Evolutionary conservation across 2,113 vertebrate genomes (phyloP), one percentile per base, ranked within the genome.

Genomic region (Cephalopholis sonnerati): DNA sequence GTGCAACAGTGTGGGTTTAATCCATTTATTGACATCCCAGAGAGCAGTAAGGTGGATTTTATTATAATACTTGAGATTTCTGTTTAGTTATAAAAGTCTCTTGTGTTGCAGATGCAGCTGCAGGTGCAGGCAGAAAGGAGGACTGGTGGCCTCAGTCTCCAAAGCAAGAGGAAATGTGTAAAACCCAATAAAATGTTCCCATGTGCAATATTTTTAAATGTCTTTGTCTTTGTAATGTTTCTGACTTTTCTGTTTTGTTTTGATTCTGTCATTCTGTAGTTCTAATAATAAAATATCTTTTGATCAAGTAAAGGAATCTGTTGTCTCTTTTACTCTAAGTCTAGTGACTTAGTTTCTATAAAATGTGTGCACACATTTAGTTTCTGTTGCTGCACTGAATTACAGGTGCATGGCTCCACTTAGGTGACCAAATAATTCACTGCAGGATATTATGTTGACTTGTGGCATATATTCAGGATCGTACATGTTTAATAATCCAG

Each of bases 81-180:
- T 16, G 16, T 29, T 27, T 44, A 18, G 55, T 46, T 1, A 29
- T 32, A 3, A 9, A 17, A 5, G 3, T 68, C 5, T 82, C 36
- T 4, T 79, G 44, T 83, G 32, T 89, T 84, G 13, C 80, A 90
- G 88, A 59, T 80, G 13, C 80, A 90, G 88, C 54, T 82, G 61
- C 39, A 1, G 11, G 41, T 15, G 51, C 29, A 2, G 69, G 79
- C 27, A 63, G 4, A 0, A 77, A 68, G 3, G 73, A 81, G 7
- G 77, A 84, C 7, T 63, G 53, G 79, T 89, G 79, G 87, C 82
- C 83, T 24, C 7, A 9, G 50, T 92, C 91, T 70, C 92, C 93
- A 4, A 92, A 82, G 10, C 54, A 87, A 15, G 85, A 91, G 0
- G 85, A 93, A 0, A 87, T 90, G 67, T 94, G 93, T 41, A 92